Base-by-base conservation (phyloP, 2,888 invertebrate species). In the Stegophylla sp. region DNA sequence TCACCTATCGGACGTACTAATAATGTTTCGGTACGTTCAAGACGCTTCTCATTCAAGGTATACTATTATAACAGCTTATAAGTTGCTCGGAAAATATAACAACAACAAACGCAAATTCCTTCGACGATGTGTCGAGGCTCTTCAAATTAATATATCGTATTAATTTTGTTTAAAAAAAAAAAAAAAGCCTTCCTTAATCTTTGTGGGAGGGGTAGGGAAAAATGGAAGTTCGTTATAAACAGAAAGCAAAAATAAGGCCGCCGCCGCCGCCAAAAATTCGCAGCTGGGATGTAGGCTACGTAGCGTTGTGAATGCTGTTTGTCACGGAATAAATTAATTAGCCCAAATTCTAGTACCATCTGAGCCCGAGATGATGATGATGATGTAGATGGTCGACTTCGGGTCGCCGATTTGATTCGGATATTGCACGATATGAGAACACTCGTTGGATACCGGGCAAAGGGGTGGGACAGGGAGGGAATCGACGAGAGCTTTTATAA, bases 301-400 rank as follows among this genome's bases (percentile, higher is more conserved):
- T n/a, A n/a, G n/a, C 34, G n/a, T 45, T 56, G 23, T 66, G 34
- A 64, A 66, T 23, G 20, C 17, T 23, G 48, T 71, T 71, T 79
- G 79, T 79, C 69, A 71, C 79, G 79, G 79, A 79, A 41, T 79
- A 51, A 79, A 79, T 71, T 79, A 79, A 71, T 79, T 79, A 79
- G 48, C 69, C 41, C 69, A 61, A 20, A 79, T 79, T 61, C 28
- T 12, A 17, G n/a, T 51, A n/a, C 28, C 71, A 48, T 59, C 26
- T 5, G 15, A 56, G 26, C n/a, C 9, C 43, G 56, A 10, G 3
- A 20, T 17, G n/a, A 9, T 10, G 43, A 10, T 4, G 4, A 43
- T 43, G 7, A 43, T 43, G 7, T 43, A 17, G 64, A 28, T 43
- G 75, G 17, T 28, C 15, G 48, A 20, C 15, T 26, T 63, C 20